Evolutionary conservation across 2,113 vertebrate genomes (phyloP), one percentile per base, ranked within the genome.

Genomic region (Gasterosteus aculeatus): DNA sequence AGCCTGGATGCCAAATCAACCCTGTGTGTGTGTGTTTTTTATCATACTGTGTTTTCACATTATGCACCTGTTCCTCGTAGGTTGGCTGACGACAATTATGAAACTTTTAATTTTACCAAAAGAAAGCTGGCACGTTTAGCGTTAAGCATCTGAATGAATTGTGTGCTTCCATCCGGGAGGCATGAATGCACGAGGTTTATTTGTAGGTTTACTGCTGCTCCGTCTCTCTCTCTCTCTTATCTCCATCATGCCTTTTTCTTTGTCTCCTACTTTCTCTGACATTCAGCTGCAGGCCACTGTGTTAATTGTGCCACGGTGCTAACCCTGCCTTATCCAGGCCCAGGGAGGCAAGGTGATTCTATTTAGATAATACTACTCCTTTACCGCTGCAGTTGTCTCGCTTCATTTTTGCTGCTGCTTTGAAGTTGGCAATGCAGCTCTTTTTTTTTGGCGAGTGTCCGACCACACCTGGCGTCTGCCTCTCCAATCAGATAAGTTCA

Each of bases 291-390:
- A 66, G 77, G 82, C 73, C 79, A 69, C 47, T 72, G 64, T 84
- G 83, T 75, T 84, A 87, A 85, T 83, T 84, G 77, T 77, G 67
- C 57, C 72, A 70, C 1, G 18, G 46, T 72, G 42, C 73, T 89
- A 71, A 80, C 86, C 76, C 65, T 69, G 64, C 82, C 70, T 80
- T 73, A 84, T 83, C 44, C 73, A 85, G 80, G 84, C 51, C 71
- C 67, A 66, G 59, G 72, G 72, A 60, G 75, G 5, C 63, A 75
- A 77, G 58, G 26, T 22, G 33, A 77, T 82, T 84, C 83, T 83
- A 64, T 87, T 88, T 87, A 76, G 74, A 80, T 78, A 79, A 63
- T 46, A 80, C 69, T 57, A 71, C 80, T 77, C 81, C 54, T 88
- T 84, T 79, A 71, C 72, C 4, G 38, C 72, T 42, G 73, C 65